phyloP scores from a whole-genome alignment of 2,797 vertebrate species.

The Tauraco hartlaubi region DNA sequence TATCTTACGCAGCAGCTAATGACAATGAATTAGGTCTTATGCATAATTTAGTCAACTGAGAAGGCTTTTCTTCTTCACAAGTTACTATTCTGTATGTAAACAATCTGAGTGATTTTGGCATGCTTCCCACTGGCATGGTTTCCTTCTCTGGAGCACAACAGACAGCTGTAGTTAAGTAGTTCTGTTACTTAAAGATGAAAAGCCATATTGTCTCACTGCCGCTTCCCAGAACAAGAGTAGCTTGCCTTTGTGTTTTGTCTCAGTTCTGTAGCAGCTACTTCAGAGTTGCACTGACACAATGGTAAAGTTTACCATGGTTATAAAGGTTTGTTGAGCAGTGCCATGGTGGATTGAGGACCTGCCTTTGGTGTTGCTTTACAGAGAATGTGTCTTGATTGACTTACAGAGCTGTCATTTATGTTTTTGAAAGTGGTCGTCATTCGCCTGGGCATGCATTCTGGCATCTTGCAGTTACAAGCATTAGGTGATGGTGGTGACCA shows the following conservation, averaged over 20 bases:
- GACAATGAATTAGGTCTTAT: not conserved
- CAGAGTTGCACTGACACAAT: not conserved
- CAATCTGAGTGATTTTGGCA: constrained; percentile 3
- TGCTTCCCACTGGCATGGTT: not conserved
- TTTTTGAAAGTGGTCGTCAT: not conserved
- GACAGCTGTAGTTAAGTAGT: not conserved
- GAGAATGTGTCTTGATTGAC: not conserved
- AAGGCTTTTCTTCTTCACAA: constrained; percentile 17
- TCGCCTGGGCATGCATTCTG: not conserved
- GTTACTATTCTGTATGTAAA: not conserved
- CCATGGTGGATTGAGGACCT: not conserved
- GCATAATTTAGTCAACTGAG: not conserved
- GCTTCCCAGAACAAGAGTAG: not conserved
- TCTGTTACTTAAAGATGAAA: constrained; percentile 20
- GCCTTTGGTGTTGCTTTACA: not conserved
- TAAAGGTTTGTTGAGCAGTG: not conserved
- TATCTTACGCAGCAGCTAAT: not conserved
- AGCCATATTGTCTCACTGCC: not conserved
- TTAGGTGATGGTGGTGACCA: not conserved
- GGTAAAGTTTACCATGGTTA: not conserved
- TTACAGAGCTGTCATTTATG: not conserved
- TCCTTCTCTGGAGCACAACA: not conserved
- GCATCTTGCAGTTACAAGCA: not conserved
- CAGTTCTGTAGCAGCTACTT: not conserved
- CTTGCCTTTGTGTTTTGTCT: not conserved